Conservation (phyloP, 2,113 vertebrate genomes). For the Myodes glareolus region DNA sequence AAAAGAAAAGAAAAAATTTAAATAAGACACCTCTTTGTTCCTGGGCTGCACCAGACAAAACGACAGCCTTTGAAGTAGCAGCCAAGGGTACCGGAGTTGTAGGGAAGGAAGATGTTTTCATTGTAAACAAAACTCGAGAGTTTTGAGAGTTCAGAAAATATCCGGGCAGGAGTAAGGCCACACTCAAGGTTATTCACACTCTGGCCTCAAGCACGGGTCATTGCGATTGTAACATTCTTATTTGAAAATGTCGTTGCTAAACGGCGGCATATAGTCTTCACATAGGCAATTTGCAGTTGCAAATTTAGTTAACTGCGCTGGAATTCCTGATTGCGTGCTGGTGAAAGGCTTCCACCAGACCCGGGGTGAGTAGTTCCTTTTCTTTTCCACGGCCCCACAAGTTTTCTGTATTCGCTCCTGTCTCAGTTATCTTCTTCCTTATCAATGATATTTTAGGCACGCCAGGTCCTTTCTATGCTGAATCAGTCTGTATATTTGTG, state of each 20-base stretch:
- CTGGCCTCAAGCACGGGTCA: background rate
- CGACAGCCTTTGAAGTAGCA: background rate
- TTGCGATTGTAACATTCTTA: background rate
- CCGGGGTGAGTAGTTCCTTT: background rate
- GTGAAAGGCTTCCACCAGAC: background rate
- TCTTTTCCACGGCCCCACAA: background rate
- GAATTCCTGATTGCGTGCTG: background rate
- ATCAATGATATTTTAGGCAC: background rate
- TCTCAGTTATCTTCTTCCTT: slow-evolving; percentile 3
- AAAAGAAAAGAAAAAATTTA: background rate
- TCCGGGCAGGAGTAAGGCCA: background rate
- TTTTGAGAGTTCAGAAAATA: background rate
- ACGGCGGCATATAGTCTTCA: background rate
- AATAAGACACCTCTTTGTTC: background rate
- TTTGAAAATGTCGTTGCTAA: background rate
- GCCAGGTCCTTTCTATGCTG: background rate
- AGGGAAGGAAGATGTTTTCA: background rate
- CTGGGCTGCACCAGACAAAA: background rate
- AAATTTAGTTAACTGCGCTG: background rate
- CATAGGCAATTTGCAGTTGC: background rate
- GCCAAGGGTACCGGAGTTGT: too few species aligned
- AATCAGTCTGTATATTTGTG: background rate
- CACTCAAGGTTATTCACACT: background rate
- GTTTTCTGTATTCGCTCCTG: background rate
- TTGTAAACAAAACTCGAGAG: background rate